Percentiles rank a stretch among this genome's conserved stretches.
Evolutionary conservation across 2,888 invertebrate genomes (phyloP).

Genomic region (Melangyna quadrimaculata): DNA sequence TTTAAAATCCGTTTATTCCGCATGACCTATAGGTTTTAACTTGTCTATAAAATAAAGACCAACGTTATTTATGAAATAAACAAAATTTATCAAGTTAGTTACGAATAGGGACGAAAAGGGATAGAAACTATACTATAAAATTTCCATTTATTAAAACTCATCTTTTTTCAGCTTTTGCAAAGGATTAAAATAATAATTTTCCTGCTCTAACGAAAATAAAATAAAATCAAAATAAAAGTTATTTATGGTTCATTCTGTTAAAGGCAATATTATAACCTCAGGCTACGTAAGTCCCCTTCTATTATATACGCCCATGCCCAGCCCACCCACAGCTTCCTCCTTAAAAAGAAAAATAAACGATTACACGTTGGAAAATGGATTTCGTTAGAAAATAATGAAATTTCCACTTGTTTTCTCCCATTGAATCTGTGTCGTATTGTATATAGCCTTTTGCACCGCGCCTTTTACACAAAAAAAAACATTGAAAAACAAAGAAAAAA

Average conservation of each 20-base stretch:
- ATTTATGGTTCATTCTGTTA: slow-evolving; percentile 54
- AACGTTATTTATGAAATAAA: neutral
- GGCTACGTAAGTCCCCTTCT: neutral
- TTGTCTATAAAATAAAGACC: neutral
- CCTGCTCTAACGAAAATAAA: neutral
- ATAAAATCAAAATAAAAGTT: slow-evolving; percentile 42
- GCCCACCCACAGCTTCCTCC: neutral
- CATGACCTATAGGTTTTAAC: neutral
- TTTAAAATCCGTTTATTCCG: neutral
- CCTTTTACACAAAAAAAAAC: neutral
- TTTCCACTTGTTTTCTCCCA: slow-evolving; percentile 59
- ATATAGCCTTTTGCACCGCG: neutral
- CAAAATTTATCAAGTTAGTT: neutral
- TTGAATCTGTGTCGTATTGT: slow-evolving; percentile 8
- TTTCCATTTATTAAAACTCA: slow-evolving; percentile 41
- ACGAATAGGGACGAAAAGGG: neutral
- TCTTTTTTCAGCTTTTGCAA: neutral
- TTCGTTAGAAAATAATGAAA: slow-evolving; percentile 63
- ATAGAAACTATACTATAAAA: neutral
- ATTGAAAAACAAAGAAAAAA: neutral
- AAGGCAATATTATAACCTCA: slow-evolving; percentile 17
- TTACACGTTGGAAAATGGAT: slow-evolving; percentile 61
- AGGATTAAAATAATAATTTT: slow-evolving; percentile 30
- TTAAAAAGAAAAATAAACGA: slow-evolving; percentile 46
- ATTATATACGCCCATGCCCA: too few species aligned